Conservation (phyloP, 2,113 vertebrate genomes). For the Orthonyx spaldingii region DNA sequence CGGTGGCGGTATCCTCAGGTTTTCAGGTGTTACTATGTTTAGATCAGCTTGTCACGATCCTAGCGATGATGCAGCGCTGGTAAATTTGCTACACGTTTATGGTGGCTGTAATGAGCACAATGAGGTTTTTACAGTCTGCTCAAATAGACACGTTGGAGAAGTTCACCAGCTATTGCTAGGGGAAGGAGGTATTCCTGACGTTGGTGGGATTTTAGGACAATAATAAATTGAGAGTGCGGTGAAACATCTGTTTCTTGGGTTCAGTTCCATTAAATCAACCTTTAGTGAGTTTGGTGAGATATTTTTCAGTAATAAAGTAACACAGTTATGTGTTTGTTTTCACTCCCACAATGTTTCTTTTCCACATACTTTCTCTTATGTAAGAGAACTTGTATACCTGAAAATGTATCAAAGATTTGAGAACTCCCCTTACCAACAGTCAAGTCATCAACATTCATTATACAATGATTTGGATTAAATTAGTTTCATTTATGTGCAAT, state of each 20-base stretch:
- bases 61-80: not conserved
- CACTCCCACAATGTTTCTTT: not conserved
- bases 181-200: not conserved
- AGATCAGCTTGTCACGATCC: not conserved
- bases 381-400: not conserved
- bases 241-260: not conserved
- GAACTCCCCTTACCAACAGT: not conserved
- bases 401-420: not conserved
- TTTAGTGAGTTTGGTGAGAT: not conserved
- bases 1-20: fast-evolving
- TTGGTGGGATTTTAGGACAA: not conserved
- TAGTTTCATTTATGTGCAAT: not conserved
- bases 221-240: not conserved
- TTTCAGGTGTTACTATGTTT: not conserved
- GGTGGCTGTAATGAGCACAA: not conserved
- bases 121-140: not conserved
- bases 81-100: not conserved
- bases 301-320: not conserved
- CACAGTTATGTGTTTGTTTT: not conserved
- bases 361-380: fast-evolving
- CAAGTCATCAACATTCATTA: not conserved
- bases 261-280: not conserved
- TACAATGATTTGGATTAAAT: not conserved
- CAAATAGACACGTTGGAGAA: not conserved
- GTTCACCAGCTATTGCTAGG: not conserved